Percentiles rank a stretch among this genome's conserved stretches.
Evolutionary conservation across 2,113 vertebrate genomes (phyloP).

Genomic region (Cygnus buccinator): DNA sequence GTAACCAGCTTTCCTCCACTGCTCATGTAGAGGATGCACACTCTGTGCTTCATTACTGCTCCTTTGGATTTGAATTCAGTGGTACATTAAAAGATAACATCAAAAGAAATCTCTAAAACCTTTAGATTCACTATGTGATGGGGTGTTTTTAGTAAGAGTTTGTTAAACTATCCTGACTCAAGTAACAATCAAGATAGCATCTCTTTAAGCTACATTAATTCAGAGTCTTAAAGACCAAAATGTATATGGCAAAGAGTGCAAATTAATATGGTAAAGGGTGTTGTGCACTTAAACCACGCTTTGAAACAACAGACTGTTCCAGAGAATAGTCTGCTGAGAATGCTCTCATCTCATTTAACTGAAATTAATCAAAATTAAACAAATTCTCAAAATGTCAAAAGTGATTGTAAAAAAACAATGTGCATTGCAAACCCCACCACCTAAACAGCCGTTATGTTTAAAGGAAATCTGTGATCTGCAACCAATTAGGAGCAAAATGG

Average conservation of each 20-base stretch:
- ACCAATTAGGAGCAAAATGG: constrained; percentile 74
- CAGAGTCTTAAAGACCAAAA: neutral
- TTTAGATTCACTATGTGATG: neutral
- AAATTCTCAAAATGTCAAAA: constrained; percentile 61
- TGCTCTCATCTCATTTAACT: neutral
- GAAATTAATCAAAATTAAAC: constrained; percentile 45
- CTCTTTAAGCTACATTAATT: constrained; percentile 47
- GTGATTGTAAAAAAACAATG: constrained; percentile 27
- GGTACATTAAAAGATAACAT: neutral
- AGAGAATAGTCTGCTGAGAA: neutral
- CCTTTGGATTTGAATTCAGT: neutral
- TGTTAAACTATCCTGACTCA: constrained; percentile 32
- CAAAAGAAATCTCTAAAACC: neutral
- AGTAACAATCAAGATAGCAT: constrained; percentile 38
- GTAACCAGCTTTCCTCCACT: neutral
- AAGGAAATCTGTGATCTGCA: constrained; percentile 74
- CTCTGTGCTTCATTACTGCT: neutral
- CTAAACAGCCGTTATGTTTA: constrained; percentile 48
- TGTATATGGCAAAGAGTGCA: neutral
- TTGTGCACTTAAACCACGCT: neutral
- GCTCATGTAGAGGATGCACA: neutral
- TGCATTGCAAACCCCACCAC: constrained; percentile 18
- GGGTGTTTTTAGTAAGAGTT: constrained; percentile 7
- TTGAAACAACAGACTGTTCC: neutral
- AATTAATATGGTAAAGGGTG: constrained; percentile 6